These are phyloP conservation scores for Dromiciops gliroides DNA, from an alignment of 2,113 vertebrate genomes.

Conservation along the genomic window DNA sequence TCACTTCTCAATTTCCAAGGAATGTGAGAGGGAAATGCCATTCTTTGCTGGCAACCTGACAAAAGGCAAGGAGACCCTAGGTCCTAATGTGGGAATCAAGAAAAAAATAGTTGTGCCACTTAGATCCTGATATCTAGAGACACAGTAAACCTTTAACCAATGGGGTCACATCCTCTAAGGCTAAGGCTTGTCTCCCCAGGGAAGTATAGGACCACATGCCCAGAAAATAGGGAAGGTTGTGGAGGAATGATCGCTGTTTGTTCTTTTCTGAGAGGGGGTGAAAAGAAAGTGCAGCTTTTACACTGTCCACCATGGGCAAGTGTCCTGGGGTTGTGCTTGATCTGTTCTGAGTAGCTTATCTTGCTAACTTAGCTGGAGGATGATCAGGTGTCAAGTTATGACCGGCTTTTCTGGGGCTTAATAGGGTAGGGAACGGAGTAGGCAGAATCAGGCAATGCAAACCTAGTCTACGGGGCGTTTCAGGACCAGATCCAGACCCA, in stretches of 20 bases:
- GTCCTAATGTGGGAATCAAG: neutral
- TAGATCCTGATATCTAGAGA: neutral
- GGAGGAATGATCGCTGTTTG: neutral
- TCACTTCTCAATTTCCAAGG: conserved; percentile 24
- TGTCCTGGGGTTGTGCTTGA: neutral
- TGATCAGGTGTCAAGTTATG: neutral
- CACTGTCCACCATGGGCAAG: neutral
- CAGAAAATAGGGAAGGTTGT: neutral
- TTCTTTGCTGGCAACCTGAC: neutral
- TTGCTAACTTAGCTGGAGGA: neutral
- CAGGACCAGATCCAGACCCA: neutral
- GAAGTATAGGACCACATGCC: neutral
- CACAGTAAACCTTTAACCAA: neutral
- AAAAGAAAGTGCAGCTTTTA: neutral
- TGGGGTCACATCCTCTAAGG: neutral
- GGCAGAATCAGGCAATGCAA: neutral
- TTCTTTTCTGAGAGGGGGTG: neutral
- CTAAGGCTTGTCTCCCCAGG: neutral
- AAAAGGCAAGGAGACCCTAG: neutral
- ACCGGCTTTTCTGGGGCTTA: neutral
- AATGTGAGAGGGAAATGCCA: neutral
- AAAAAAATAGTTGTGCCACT: neutral
- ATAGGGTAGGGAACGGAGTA: neutral
- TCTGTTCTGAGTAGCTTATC: neutral
- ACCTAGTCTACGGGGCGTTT: neutral